These are phyloP conservation scores for Gracilinanus agilis DNA, from an alignment of 2,113 vertebrate species.

Conservation along the genomic window DNA sequence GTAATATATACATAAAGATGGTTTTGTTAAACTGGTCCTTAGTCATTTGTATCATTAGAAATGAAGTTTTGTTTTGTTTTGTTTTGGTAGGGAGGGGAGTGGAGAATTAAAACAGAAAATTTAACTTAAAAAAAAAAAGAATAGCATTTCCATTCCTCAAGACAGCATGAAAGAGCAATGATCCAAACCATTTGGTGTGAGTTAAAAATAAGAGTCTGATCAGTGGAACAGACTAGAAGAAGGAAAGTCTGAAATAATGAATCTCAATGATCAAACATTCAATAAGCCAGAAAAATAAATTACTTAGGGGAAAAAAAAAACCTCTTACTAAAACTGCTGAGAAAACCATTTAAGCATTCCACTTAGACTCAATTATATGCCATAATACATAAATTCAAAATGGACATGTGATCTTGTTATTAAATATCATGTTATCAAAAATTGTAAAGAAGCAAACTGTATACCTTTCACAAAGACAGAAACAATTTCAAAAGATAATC, in stretches of 20 bases:
- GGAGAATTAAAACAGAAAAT: conserved; percentile 65
- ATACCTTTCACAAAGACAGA: background rate
- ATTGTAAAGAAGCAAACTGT: background rate
- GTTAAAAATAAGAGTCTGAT: background rate
- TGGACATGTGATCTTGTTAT: background rate
- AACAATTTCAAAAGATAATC: background rate
- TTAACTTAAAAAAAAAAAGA: no score
- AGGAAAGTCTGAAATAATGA: background rate
- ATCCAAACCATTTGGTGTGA: background rate
- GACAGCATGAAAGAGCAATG: background rate
- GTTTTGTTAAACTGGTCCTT: conserved; percentile 98
- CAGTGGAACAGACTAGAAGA: background rate
- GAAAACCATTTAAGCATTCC: background rate
- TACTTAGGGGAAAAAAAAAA: background rate
- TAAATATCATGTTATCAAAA: background rate
- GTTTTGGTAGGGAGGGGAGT: background rate
- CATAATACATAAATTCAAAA: background rate
- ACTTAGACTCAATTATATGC: background rate
- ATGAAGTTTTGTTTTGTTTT: conserved; percentile 74
- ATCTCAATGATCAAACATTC: background rate
- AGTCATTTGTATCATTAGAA: conserved; percentile 94
- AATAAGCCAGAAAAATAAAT: background rate
- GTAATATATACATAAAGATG: conserved; percentile 94
- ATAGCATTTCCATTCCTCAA: background rate
- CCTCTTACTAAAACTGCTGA: background rate